Evolutionary conservation across 1,140 invertebrate species (phyloP), one percentile per base, ranked within the genome.

Genomic region (Zaprionus africanus): DNA sequence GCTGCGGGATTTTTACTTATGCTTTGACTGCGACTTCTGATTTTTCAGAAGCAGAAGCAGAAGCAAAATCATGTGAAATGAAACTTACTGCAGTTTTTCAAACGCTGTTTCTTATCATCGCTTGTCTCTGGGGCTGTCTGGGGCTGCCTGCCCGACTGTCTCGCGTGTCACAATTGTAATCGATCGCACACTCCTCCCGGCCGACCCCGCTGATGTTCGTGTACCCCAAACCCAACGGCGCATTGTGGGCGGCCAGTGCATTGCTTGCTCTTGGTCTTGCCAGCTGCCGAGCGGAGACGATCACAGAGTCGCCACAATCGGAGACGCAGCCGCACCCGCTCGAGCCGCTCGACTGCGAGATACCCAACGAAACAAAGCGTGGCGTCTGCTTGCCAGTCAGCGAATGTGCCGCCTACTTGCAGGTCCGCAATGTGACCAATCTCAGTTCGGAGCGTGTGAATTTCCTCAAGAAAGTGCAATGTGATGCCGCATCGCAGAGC

Each of bases 381-480:
- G 91, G 91, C 17, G 26, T 91, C 26, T 92, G 91, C 38, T 24
- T 92, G 24, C 64, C 77, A 59, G 84, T 92, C 12, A 72, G 78
- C 53, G 49, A 79, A 12, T 92, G 91, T 49, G 63, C 74, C n/a
- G 90, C 91, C 7, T 92, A 92, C 64, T 57, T 92, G 0, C 78
- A 81, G 49, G 90, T 91, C 65, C 82, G 90, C 41, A 92, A 91
- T 76, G 76, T 64, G 22, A 74, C 79, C 24, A 91, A 92, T 46
- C 51, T 92, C 53, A 81, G 86, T 22, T 72, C 91, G 9, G 91
- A 92, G 54, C 90, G 90, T 56, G 83, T 92, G 46, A 92, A 92
- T 46, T 92, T 92, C 53, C 67, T 92, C 13, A 91, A 92, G 72
- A 91, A 92, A 60, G 91, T 92, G 11, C 91, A 92, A 24, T 92